Evolutionary conservation across 2,888 invertebrate genomes (phyloP).

Genomic region (Melipona bicolor): DNA sequence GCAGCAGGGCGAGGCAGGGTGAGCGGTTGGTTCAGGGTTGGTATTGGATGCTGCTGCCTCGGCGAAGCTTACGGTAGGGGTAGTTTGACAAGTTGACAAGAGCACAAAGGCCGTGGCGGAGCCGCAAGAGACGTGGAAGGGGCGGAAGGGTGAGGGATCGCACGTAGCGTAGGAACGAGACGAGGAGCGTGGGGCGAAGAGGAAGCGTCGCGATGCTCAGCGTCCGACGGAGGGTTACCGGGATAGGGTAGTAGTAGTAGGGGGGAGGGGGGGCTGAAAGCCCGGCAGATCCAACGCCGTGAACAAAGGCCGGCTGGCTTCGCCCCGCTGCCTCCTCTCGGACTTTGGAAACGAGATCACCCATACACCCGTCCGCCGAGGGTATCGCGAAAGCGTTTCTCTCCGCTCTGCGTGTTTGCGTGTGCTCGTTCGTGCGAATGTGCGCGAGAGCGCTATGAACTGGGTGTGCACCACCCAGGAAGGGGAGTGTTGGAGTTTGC

Average conservation of each 20-base stretch:
- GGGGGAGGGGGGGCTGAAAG: constrained; percentile 62
- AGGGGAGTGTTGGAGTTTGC: constrained; percentile 51
- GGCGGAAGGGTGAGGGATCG: constrained; percentile 51
- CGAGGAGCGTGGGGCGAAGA: constrained; percentile 61
- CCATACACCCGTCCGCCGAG: constrained; percentile 39
- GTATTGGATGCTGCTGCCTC: constrained; percentile 80
- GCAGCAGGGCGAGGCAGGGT: constrained; percentile 49
- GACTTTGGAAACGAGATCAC: constrained; percentile 70
- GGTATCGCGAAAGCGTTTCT: constrained; percentile 14
- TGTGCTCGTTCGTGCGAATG: not conserved
- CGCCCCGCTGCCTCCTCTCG: constrained; percentile 51
- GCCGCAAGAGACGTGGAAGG: constrained; percentile 67
- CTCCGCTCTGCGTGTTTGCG: not conserved
- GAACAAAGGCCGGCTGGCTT: constrained; percentile 76
- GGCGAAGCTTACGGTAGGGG: constrained; percentile 76
- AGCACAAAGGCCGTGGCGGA: constrained; percentile 84
- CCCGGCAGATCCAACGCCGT: constrained; percentile 75
- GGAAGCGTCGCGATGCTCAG: constrained; percentile 86
- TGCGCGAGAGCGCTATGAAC: not conserved
- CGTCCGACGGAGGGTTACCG: constrained; percentile 77
- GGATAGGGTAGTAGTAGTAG: constrained; percentile 38
- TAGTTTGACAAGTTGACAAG: constrained; percentile 84
- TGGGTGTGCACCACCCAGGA: not conserved
- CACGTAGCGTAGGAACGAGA: constrained; percentile 19
- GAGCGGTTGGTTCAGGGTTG: constrained; percentile 68